phyloP scores from a whole-genome alignment of 2,888 invertebrate genomes.

The Luffia ferchaultella region DNA sequence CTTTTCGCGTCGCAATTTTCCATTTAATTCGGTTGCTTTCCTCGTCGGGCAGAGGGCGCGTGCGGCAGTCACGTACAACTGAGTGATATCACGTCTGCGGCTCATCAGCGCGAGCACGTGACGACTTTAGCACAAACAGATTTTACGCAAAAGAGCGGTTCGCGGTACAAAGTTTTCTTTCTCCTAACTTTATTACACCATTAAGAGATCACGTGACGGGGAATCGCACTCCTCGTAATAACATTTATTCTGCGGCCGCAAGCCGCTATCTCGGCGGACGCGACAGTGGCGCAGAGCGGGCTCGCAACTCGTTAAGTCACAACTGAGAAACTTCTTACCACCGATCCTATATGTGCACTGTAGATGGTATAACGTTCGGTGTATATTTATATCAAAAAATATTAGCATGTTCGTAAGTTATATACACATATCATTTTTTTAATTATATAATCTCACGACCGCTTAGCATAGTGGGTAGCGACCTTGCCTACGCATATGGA shows the following conservation, averaged over 20 bases:
- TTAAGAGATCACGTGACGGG: conserved; percentile 57
- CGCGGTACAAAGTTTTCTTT: conserved; percentile 49
- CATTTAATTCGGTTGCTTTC: background rate
- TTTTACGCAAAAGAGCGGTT: conserved; percentile 57
- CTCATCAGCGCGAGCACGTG: conserved; percentile 64
- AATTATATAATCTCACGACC: too few species aligned
- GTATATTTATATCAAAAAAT: too few species aligned
- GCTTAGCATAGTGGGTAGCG: too few species aligned
- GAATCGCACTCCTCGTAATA: conserved; percentile 45
- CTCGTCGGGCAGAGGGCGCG: conserved; percentile 24
- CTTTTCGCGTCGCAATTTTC: background rate
- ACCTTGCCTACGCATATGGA: too few species aligned
- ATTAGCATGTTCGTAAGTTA: too few species aligned
- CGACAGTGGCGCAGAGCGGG: too few species aligned
- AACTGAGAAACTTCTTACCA: too few species aligned
- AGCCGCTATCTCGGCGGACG: background rate
- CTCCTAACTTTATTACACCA: conserved; percentile 57
- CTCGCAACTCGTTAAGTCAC: background rate
- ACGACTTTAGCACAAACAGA: conserved; percentile 64
- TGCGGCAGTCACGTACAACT: conserved; percentile 54
- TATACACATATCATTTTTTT: too few species aligned
- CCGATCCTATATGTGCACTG: too few species aligned
- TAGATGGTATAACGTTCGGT: too few species aligned
- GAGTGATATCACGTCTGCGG: conserved; percentile 64
- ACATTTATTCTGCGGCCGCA: conserved; percentile 34